Base-by-base conservation (phyloP, 2,113 vertebrate genomes). In the Castor canadensis region DNA sequence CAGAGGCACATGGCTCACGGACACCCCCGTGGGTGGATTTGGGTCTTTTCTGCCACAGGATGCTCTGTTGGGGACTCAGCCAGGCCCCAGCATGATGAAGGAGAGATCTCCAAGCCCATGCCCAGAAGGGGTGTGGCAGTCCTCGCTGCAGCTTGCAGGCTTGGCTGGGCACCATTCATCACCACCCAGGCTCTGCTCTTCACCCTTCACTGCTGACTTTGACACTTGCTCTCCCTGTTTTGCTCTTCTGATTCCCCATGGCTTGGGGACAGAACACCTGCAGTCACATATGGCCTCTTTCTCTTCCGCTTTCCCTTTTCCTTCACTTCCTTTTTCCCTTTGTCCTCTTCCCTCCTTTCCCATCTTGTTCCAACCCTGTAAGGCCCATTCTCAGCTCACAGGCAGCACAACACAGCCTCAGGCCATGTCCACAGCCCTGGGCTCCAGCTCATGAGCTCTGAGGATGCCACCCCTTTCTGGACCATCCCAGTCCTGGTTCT, bases 401-500 rank as follows among this genome's bases (percentile, higher is more conserved):
- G 32, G 43, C 40, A 38, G 56, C 8, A 10, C 28, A 16, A 3
- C 1, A 22, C 43, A 56, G 67, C 79, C 19, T 6, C 3, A 16
- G 82, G 5, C 20, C 1, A 5, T 4, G 19, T 11, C 19, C 8
- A 38, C 16, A 2, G 10, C 11, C n/a, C 20, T 15, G 2, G 15
- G 38, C 43, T n/a, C 11, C 0, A 16, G 2, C n/a, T n/a, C 45
- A 0, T 2, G 32, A 6, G 91, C 19, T 24, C 12, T 26, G 84
- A 26, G 6, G 2, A 6, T 1, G 20, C 49, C 52, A 15, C 43
- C 38, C 52, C 43, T 73, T 4, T 40, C 54, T n/a, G 60, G 43
- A 26, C 32, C 6, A 1, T 7, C n/a, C 0, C 30, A 4, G n/a
- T 20, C 0, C 9, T 12, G n/a, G n/a, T 45, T 52, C 12, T 1